Evolutionary conservation across 2,797 vertebrate species (phyloP).

Genomic region (Hyperoplus lanceolatus): DNA sequence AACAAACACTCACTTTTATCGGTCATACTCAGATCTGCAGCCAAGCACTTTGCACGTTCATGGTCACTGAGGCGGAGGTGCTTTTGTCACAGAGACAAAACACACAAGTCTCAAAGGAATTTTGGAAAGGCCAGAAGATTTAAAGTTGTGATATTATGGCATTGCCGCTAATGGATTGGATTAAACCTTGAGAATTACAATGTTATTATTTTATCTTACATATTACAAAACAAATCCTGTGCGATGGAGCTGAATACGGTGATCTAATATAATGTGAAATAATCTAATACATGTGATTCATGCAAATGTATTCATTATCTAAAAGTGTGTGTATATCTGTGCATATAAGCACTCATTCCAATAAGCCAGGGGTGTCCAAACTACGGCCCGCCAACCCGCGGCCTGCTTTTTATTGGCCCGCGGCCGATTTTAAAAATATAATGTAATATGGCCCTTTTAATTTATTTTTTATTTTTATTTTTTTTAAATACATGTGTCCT

Average conservation of each 20-base stretch:
- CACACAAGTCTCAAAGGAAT: slow-evolving; percentile 42
- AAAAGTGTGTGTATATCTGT: neutral
- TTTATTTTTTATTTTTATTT: too few species aligned
- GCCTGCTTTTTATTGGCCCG: too few species aligned
- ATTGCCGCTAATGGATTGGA: slow-evolving; percentile 1
- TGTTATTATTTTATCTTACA: neutral
- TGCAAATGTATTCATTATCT: neutral
- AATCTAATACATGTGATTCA: neutral
- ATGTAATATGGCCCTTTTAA: too few species aligned
- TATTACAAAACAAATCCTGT: neutral
- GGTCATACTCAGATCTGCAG: slow-evolving; percentile 40
- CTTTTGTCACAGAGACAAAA: slow-evolving; percentile 51
- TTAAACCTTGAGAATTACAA: slow-evolving; percentile 8
- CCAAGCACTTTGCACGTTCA: slow-evolving; percentile 52
- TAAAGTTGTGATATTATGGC: slow-evolving; percentile 12
- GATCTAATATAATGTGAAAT: neutral
- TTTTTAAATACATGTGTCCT: too few species aligned
- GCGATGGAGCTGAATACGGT: neutral
- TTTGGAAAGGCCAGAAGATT: slow-evolving; percentile 27
- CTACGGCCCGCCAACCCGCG: too few species aligned
- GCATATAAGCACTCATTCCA: neutral
- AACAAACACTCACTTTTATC: slow-evolving; percentile 43
- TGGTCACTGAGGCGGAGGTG: slow-evolving; percentile 23
- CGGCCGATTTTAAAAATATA: too few species aligned
- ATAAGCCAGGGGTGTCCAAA: neutral